Percentiles rank a stretch among this genome's conserved stretches.
phyloP scores from a whole-genome alignment of 2,888 invertebrate genomes.

The Troglohyphantes excavatus region DNA sequence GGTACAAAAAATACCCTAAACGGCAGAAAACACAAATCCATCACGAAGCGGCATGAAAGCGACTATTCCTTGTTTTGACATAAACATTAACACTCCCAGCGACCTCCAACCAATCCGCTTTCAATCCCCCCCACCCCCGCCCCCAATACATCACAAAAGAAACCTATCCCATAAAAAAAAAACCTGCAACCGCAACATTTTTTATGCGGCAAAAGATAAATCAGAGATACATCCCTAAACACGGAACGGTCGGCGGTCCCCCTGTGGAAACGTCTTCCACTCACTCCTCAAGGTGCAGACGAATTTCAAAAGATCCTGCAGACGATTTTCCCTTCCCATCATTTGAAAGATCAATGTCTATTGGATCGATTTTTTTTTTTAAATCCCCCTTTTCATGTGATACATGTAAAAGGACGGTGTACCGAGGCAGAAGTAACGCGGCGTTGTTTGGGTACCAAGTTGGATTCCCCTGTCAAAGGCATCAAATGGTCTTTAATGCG shows the following conservation, averaged over 20 bases:
- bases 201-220: conserved; percentile 46
- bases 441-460: background rate
- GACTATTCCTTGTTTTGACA: background rate
- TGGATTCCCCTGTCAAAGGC: background rate
- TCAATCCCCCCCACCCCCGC: background rate
- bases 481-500: background rate
- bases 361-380: conserved; percentile 29
- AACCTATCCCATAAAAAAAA: conserved; percentile 5
- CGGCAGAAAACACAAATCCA: too few relatives aligned
- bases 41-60: too few relatives aligned
- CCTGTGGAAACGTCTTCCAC: background rate
- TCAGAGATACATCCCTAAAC: conserved; percentile 46
- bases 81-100: background rate
- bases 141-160: background rate
- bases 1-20: too few relatives aligned
- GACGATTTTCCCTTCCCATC: background rate
- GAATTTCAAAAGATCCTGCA: conserved; percentile 56
- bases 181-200: conserved; percentile 46
- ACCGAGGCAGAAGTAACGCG: background rate
- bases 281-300: conserved; percentile 26
- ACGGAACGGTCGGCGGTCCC: conserved; percentile 31
- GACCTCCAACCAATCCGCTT: background rate
- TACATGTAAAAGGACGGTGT: background rate
- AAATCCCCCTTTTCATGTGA: background rate
- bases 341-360: conserved; percentile 31